Evolutionary conservation across 2,113 vertebrate species (phyloP), one percentile per base, ranked within the genome.

Genomic region (Alethe diademata): DNA sequence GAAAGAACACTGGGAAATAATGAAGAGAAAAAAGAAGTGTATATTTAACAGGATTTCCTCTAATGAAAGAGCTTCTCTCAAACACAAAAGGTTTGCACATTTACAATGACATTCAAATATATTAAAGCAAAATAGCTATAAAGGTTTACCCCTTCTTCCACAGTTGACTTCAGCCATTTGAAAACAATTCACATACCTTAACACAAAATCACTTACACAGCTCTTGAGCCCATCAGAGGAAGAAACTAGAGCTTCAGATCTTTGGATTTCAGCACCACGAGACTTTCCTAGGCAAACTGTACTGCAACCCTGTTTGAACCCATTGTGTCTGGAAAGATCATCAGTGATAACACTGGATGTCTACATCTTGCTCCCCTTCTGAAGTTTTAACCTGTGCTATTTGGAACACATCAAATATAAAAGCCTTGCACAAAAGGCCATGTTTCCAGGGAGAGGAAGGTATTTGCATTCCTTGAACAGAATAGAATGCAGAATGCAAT

Each of bases 381-480:
- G 31, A 83, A 92, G 28, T 57, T 90, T 69, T 92, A 94, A 66
- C 35, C 28, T 88, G 12, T 74, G 26, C 67, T 76, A 38, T n/a
- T 64, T 61, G 90, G 38, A 93, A 67, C n/a, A 54, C 19, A 72
- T 56, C 15, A 67, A 78, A 74, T 57, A 64, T 20, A 90, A 84
- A 88, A 84, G 14, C 42, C 24, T 56, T 86, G 15, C 51, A 78
- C 33, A 66, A 75, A 83, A 78, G 17, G 19, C 43, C 7, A 1
- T 42, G 56, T 61, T 86, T 86, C 33, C 24, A 86, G 72, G 76
- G 83, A 70, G 38, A 40, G 56, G 33, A 31, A 69, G 14, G 5
- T 42, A 58, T 80, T 62, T 91, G 4, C 42, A 45, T 88, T 80
- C 51, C 31, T 84, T 74, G 38, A 83, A 62, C 22, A 71, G 60